phyloP scores from a whole-genome alignment of 1,140 invertebrate genomes.

The Holotrichia oblita region DNA sequence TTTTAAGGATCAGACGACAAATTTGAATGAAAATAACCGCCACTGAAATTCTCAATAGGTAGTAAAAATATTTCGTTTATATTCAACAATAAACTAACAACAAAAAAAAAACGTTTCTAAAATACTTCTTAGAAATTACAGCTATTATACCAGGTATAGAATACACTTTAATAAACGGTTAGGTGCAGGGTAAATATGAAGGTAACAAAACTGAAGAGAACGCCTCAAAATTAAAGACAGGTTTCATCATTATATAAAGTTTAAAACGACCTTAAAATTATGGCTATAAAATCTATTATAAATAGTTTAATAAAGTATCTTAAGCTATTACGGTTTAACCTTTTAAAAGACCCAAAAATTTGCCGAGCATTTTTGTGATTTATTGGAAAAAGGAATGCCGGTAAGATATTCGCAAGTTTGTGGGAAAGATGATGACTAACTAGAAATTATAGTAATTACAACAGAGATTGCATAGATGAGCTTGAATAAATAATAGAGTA shows the following conservation, averaged over 20 bases:
- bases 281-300: constrained; percentile 14
- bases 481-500: not conserved
- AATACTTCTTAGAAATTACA: no score
- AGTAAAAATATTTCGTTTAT: no score
- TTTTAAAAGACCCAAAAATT: not conserved
- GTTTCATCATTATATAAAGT: not conserved
- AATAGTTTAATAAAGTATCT: not conserved
- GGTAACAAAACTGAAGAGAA: not conserved
- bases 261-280: not conserved
- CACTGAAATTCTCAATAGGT: no score
- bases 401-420: not conserved
- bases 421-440: not conserved
- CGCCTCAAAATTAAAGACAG: not conserved
- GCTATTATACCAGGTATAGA: no score
- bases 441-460: constrained; percentile 1
- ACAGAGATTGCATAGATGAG: not conserved
- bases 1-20: no score
- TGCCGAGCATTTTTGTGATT: not conserved
- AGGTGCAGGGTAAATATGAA: no score
- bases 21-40: no score
- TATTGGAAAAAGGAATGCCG: not conserved
- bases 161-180: no score
- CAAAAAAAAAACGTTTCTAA: no score
- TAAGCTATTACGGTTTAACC: not conserved
- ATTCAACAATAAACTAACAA: no score